Percentiles rank a stretch among this genome's conserved stretches.
These are phyloP conservation scores for Dicentrarchus labrax DNA, from an alignment of 2,113 vertebrate species.

Conservation along the genomic window DNA sequence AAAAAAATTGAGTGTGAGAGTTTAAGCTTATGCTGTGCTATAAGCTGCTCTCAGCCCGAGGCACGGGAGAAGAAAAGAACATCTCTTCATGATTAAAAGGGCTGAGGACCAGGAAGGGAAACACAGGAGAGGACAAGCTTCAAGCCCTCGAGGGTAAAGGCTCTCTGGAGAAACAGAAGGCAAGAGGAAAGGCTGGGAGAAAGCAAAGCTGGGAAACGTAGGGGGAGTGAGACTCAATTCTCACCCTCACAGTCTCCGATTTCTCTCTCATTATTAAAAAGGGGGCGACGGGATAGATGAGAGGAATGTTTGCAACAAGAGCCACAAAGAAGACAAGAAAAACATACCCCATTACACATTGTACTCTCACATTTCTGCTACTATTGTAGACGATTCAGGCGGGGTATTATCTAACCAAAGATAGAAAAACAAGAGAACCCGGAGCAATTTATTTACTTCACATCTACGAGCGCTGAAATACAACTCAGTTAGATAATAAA, in stretches of 20 bases:
- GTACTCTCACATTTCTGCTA: constrained; percentile 22
- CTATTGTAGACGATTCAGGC: constrained; percentile 28
- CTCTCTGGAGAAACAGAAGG: constrained; percentile 70
- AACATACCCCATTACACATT: constrained; percentile 24
- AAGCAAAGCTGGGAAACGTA: constrained; percentile 45
- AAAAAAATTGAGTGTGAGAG: background rate
- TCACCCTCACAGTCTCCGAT: constrained; percentile 51
- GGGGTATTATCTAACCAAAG: constrained; percentile 40
- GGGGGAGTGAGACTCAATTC: constrained; percentile 54
- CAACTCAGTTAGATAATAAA: constrained; percentile 6
- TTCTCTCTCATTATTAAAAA: constrained; percentile 66
- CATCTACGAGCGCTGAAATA: constrained; percentile 6
- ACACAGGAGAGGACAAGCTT: constrained; percentile 76
- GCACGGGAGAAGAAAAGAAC: constrained; percentile 76
- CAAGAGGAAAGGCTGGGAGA: constrained; percentile 60
- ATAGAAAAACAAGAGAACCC: constrained; percentile 38
- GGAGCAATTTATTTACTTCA: constrained; percentile 39
- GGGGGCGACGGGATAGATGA: constrained; percentile 59
- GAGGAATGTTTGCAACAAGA: constrained; percentile 63
- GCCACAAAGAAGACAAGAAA: constrained; percentile 58
- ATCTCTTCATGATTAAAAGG: constrained; percentile 78
- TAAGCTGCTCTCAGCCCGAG: constrained; percentile 76
- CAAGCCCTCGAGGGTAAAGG: constrained; percentile 64
- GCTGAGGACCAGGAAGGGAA: constrained; percentile 73
- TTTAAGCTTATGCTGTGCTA: constrained; percentile 71